Evolutionary conservation across 37 sponge, comb jelly and placozoan species (phyloP), one percentile per base, ranked within the genome.

Genomic region (Petrosia ficiformis): DNA sequence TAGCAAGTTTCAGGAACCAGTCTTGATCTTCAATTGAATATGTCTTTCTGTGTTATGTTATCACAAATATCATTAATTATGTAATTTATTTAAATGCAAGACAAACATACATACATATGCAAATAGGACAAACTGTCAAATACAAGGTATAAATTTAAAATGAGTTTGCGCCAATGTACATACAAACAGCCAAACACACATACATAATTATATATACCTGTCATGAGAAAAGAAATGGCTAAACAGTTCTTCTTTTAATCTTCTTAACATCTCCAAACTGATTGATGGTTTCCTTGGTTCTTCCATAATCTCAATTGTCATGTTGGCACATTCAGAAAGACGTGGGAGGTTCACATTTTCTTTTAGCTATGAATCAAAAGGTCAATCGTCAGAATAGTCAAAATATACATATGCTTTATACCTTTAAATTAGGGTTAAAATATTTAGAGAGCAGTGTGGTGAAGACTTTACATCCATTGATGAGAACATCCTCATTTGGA

Each of bases 1-100:
- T 82, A 48, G 83, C 83, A 42, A 82, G 83, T 67, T 82, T 59
- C 25, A 82, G 70, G 63, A 82, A 82, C 83, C 83, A 82, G 11
- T 36, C 39, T 11, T 54, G 38, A 57, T 82, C 83, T 4, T 68
- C 63, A 10, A 24, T n/a, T n/a, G n/a, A n/a, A n/a, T n/a, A n/a
- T n/a, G n/a, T n/a, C n/a, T n/a, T n/a, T n/a, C n/a, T n/a, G n/a
- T n/a, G n/a, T n/a, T n/a, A n/a, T n/a, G n/a, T n/a, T n/a, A n/a
- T n/a, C n/a, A n/a, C n/a, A n/a, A n/a, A n/a, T n/a, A n/a, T n/a
- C n/a, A n/a, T n/a, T n/a, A n/a, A n/a, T n/a, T n/a, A n/a, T n/a
- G n/a, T n/a, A n/a, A n/a, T n/a, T n/a, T n/a, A n/a, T n/a, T n/a
- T n/a, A n/a, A n/a, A n/a, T n/a, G n/a, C n/a, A n/a, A n/a, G n/a